phyloP scores from a whole-genome alignment of 1,140 invertebrate species.

The Leptestheria dahalacensis region DNA sequence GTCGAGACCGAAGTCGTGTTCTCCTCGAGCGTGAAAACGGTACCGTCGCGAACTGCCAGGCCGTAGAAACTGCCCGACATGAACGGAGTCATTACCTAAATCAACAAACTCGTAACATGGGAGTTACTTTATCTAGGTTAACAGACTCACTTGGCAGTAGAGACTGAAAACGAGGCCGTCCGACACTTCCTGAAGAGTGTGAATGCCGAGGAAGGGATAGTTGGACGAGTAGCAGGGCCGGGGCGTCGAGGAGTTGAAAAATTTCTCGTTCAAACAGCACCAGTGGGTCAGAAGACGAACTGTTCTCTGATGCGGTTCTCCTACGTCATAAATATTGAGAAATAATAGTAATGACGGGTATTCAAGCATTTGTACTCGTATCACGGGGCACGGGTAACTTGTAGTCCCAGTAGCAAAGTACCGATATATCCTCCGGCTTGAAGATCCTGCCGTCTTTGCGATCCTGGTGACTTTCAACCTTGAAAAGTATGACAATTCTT shows the following conservation, averaged over 20 bases:
- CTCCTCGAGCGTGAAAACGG: slow-evolving; percentile 1
- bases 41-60: neutral
- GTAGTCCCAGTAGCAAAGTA: neutral
- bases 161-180: neutral
- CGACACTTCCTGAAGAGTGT: neutral
- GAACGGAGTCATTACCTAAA: neutral
- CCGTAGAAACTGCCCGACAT: neutral
- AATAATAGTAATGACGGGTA: neutral
- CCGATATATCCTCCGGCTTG: neutral
- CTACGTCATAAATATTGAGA: neutral
- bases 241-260: slow-evolving; percentile 1
- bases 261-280: neutral
- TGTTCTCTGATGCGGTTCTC: neutral
- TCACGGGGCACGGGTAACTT: neutral
- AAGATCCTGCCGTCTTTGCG: slow-evolving; percentile 1
- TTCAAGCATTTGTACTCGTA: neutral
- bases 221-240: neutral
- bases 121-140: too few species aligned
- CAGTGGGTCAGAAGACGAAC: neutral
- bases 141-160: slow-evolving; percentile 8
- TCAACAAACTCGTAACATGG: neutral
- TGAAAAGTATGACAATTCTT: too few species aligned
- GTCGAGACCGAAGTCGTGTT: too few species aligned
- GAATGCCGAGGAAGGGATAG: neutral
- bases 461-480: neutral